phyloP scores from a whole-genome alignment of 2,113 vertebrate species.

The Donacobius atricapilla region DNA sequence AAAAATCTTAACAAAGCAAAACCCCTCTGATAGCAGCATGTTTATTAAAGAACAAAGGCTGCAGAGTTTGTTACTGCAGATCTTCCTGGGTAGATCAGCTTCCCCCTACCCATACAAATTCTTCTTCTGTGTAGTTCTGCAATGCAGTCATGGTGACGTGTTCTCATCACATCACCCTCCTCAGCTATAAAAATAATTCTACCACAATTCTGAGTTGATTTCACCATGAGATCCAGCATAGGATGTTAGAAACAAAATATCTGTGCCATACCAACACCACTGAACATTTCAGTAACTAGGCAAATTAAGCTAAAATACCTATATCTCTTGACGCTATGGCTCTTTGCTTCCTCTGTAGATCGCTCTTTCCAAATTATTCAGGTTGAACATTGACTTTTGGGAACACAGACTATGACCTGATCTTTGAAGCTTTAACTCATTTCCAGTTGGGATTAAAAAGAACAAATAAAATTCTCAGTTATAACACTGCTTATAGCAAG shows the following conservation, averaged over 20 bases:
- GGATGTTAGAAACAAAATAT: neutral
- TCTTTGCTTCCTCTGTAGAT: neutral
- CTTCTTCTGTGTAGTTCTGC: neutral
- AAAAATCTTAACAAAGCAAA: neutral
- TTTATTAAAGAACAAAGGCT: neutral
- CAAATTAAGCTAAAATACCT: neutral
- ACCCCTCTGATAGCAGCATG: neutral
- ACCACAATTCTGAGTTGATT: neutral
- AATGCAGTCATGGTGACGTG: neutral
- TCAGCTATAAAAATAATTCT: slow-evolving; percentile 9
- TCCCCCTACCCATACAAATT: neutral
- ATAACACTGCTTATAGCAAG: neutral
- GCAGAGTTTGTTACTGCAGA: neutral
- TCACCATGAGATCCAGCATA: neutral
- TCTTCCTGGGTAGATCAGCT: neutral
- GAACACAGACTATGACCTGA: neutral
- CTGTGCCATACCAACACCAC: neutral
- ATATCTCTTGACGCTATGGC: neutral
- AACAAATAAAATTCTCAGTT: neutral
- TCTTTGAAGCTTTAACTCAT: neutral
- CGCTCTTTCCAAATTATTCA: neutral
- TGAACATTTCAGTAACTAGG: neutral
- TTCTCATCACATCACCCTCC: neutral
- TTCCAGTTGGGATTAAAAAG: neutral
- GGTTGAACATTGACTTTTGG: neutral